Base-by-base conservation (phyloP, 2,888 invertebrate genomes). In the Philereme vetulata region DNA sequence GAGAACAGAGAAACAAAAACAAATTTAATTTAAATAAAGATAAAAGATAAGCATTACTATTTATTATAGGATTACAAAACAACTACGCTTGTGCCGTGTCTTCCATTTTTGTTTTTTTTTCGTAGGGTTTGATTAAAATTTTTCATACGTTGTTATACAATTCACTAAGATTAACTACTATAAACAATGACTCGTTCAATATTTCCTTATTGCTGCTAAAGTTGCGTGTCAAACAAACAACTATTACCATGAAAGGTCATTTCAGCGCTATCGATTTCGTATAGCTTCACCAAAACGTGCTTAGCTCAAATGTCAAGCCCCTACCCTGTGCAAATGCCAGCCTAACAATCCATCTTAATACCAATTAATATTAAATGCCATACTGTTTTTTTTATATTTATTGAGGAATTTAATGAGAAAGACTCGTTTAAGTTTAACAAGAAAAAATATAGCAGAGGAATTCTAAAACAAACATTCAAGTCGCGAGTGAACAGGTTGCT, bases 321-420 rank as follows among this genome's bases (percentile, higher is more conserved):
- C 79, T 83, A 86, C 83, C 21, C 83, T 86, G 87, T 76, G 74
- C 77, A 83, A 85, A 86, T 85, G 84, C 72, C 85, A 82, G 56
- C 65, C 64, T 46, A 64, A 75, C 67, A 72, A 76, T 74, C 50
- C 47, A 62, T 67, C 60, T 62, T 44, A 45, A 45, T 56, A 51
- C 52, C 36, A 64, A 45, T 21, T 56, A 58, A 55, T 52, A 61
- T 59, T 4, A 65, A 72, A 72, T 72, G 66, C 57, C 69, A 66
- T 59, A 53, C 49, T 61, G 56, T 59, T 60, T 62, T 60, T 62
- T 53, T 57, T 47, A 50, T 60, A 57, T 47, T 59, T 57, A 43
- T 50, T 58, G 48, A 34, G 40, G 50, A 49, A 56, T 56, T 50
- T 43, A 44, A 51, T 45, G 36, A 59, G 10, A 38, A 38, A 38